Conservation (phyloP, 2,797 vertebrate species). For the Cossypha niveicapilla region DNA sequence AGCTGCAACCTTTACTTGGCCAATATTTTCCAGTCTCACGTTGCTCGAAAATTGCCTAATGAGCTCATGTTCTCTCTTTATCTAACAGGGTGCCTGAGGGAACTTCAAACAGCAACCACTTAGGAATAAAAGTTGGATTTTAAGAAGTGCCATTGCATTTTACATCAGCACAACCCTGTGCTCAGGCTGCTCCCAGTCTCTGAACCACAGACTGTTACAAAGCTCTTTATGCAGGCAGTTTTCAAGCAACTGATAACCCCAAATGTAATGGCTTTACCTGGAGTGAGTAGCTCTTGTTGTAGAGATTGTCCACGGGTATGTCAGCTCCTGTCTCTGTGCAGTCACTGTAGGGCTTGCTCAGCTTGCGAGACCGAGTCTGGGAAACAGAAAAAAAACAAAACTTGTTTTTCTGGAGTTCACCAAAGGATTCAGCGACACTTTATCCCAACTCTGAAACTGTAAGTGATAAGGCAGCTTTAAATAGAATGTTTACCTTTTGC, state of each 20-base stretch:
- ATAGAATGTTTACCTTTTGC: background rate
- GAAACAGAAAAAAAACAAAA: background rate
- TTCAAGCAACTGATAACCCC: background rate
- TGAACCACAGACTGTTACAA: background rate
- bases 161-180: background rate
- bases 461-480: background rate
- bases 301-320: conserved; percentile 73
- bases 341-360: conserved; percentile 79
- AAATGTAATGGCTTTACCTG: conserved; percentile 68
- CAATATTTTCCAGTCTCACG: conserved; percentile 64
- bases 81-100: conserved; percentile 44
- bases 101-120: conserved; percentile 56
- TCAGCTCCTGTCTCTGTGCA: conserved; percentile 75
- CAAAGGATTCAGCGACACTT: background rate
- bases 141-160: background rate
- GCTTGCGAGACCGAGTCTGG: conserved; percentile 77
- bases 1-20: conserved; percentile 62
- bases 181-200: background rate
- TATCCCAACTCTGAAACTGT: background rate
- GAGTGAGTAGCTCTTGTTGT: conserved; percentile 76
- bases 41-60: conserved; percentile 63
- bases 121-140: conserved; percentile 11
- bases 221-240: background rate
- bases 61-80: conserved; percentile 55
- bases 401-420: background rate